Evolutionary conservation across 2,113 vertebrate species (phyloP), one percentile per base, ranked within the genome.

Genomic region (Paraplagusia blochii): DNA sequence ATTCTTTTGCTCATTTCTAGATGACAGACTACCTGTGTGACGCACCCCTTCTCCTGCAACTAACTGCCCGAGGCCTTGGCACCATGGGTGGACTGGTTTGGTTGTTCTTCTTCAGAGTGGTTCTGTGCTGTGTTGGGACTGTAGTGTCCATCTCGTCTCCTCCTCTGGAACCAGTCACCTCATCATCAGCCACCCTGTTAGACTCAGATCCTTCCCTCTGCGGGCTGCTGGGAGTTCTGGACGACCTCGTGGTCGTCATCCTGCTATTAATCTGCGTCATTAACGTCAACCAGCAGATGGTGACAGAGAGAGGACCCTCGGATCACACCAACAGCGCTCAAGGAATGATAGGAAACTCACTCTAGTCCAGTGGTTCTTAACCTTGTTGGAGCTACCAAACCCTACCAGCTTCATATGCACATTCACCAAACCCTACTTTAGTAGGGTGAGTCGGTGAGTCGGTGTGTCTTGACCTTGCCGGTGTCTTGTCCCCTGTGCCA

Each of bases 21-120:
- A 76, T 93, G 44, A 84, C 85, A 11, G 92, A 91, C 79, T 92
- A 94, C 85, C 85, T 94, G 54, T 89, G 72, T 0, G 89, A 93
- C 16, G 69, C 79, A 7, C 90, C 83, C 0, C 60, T 91, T 0
- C 66, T 93, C 40, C 79, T 93, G 53, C 83, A 86, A 58, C 49
- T 92, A 36, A 67, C 85, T 34, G 64, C 83, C 17, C 34, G 69
- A 11, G 61, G 85, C 34, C 58, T 94, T 76, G 90, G 90, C 50
- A 90, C 88, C 45, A 84, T 90, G 55, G 77, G 83, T 1, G 81
- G 84, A 9, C 84, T 94, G 0, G 63, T 94, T 33, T 82, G 89
- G 85, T 74, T 93, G 63, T 93, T 92, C 59, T 83, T 90, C 65
- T 77, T 92, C 35, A 77, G 90, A 74, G 87, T 90, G 72, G 87